phyloP scores from a whole-genome alignment of 2,797 vertebrate species.

The Esox lucius region DNA sequence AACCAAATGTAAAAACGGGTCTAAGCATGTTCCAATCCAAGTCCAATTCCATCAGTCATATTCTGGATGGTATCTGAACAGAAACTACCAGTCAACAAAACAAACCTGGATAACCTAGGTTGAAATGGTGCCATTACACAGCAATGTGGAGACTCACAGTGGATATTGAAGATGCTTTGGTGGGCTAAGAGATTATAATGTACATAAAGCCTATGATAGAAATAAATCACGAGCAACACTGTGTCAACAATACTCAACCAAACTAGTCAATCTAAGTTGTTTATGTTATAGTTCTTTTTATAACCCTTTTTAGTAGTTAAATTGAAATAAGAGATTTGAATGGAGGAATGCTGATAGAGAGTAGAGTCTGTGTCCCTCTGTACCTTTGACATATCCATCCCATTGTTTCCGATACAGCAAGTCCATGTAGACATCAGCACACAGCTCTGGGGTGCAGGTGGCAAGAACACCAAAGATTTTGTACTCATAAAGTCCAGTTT shows the following conservation, averaged over 20 bases:
- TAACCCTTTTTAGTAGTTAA: background rate
- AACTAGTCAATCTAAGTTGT: background rate
- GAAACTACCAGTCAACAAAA: no score
- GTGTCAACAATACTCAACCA: background rate
- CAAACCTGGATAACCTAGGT: no score
- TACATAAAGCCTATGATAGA: background rate
- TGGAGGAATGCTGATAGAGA: background rate
- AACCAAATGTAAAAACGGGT: no score
- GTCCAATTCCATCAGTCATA: no score
- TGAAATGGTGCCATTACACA: no score
- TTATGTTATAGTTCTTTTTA: background rate
- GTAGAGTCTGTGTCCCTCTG: slow-evolving; percentile 11
- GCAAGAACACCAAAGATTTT: slow-evolving; percentile 82
- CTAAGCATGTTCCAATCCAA: no score
- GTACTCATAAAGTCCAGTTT: slow-evolving; percentile 87
- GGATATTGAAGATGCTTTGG: background rate
- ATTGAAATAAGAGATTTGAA: slow-evolving; percentile 4
- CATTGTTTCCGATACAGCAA: slow-evolving; percentile 85
- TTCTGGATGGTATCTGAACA: no score
- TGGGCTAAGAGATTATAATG: background rate
- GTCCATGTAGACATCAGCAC: slow-evolving; percentile 90
- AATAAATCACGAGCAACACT: background rate
- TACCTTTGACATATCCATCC: slow-evolving; percentile 90
- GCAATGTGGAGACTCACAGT: background rate
- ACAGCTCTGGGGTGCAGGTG: slow-evolving; percentile 74